Evolutionary conservation across 2,888 invertebrate genomes (phyloP).

Genomic region (Hirudinaria manillensis): DNA sequence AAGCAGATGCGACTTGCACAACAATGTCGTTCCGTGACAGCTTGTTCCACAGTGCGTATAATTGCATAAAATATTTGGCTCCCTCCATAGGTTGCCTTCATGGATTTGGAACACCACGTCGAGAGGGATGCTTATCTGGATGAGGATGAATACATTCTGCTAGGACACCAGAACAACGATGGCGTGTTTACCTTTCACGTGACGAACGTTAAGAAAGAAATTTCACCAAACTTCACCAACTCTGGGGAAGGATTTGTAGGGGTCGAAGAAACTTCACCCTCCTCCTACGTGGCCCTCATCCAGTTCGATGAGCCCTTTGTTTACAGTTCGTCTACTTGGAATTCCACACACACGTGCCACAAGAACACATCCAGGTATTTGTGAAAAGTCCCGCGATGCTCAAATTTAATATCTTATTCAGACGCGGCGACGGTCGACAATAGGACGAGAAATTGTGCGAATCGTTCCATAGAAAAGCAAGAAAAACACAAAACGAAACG

Average conservation of each 20-base stretch:
- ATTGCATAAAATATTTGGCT: no score
- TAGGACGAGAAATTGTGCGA: no score
- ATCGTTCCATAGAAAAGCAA: neutral
- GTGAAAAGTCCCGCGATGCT: no score
- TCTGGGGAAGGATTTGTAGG: neutral
- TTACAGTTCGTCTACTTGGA: constrained; percentile 10
- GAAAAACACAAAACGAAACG: neutral
- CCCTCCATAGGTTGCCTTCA: neutral
- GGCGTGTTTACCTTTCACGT: neutral
- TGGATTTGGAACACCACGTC: neutral
- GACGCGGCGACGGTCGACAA: no score
- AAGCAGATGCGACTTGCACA: no score
- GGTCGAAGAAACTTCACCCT: neutral
- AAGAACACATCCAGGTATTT: neutral
- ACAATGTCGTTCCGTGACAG: no score
- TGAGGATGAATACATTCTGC: neutral
- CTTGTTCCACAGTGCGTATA: no score
- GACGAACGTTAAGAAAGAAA: neutral
- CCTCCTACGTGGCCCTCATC: neutral
- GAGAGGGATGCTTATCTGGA: neutral
- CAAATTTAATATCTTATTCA: no score
- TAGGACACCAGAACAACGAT: neutral
- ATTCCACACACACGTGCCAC: neutral
- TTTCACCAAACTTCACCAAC: neutral
- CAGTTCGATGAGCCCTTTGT: neutral